Evolutionary conservation across 1,140 invertebrate species (phyloP).

Genomic region (Philopotamus ludificatus): DNA sequence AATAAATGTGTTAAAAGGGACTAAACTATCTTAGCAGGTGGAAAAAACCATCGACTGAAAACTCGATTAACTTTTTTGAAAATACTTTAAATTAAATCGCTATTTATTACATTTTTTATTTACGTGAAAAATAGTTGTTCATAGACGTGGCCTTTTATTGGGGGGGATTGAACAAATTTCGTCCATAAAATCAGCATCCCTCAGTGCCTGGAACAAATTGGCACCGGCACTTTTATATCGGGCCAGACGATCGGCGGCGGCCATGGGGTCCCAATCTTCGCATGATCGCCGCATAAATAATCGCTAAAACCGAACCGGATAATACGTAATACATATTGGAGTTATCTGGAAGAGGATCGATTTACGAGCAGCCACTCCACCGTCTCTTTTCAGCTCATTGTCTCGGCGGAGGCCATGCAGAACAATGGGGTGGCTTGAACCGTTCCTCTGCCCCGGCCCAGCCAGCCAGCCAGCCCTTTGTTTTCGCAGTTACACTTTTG

Average conservation of each 20-base stretch:
- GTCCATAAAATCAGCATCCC: too few species aligned
- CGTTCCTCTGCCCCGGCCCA: background rate
- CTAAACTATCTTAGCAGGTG: too few species aligned
- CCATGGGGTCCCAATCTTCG: background rate
- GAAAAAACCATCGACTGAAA: too few species aligned
- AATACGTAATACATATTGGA: constrained; percentile 24
- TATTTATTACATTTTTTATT: too few species aligned
- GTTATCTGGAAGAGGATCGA: constrained; percentile 23
- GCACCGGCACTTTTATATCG: too few species aligned
- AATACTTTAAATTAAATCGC: too few species aligned
- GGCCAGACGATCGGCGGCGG: constrained; percentile 1
- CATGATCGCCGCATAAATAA: constrained; percentile 20
- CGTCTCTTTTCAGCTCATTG: constrained; percentile 11
- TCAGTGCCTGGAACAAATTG: too few species aligned
- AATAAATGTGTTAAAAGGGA: too few species aligned
- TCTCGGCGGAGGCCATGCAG: constrained; percentile 15
- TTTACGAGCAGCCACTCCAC: constrained; percentile 10
- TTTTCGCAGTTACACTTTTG: background rate
- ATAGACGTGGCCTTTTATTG: too few species aligned
- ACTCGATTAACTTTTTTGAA: too few species aligned
- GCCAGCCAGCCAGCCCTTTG: background rate
- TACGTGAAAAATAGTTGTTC: too few species aligned
- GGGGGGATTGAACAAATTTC: too few species aligned
- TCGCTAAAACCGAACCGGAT: constrained; percentile 9
- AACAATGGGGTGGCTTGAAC: constrained; percentile 5